Percentiles rank a stretch among this genome's conserved stretches.
These are phyloP conservation scores for Aspidiotus destructor DNA, from an alignment of 2,888 invertebrate genomes.

Conservation along the genomic window DNA sequence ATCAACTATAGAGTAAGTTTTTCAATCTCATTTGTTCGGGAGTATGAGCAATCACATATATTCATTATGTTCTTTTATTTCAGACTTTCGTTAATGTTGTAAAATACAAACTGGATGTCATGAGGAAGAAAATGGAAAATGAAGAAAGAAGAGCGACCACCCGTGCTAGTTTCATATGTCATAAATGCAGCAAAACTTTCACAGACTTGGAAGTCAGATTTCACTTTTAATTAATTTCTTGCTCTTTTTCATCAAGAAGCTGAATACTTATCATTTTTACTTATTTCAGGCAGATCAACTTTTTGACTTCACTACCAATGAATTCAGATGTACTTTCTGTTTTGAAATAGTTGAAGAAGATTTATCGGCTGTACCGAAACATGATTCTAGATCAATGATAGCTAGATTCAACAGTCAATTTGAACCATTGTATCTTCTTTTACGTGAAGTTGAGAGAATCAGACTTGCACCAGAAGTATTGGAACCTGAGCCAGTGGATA, in stretches of 20 bases:
- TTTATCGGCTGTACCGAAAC: conserved; percentile 82
- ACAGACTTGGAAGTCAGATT: conserved; percentile 75
- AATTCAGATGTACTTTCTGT: conserved; percentile 85
- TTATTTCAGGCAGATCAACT: conserved; percentile 66
- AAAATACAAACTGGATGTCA: conserved; percentile 92
- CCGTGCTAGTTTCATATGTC: conserved; percentile 86
- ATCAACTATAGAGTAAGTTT: conserved; percentile 78
- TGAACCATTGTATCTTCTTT: conserved; percentile 78
- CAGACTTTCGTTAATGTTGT: conserved; percentile 90
- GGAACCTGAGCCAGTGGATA: conserved; percentile 88
- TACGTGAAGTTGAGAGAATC: conserved; percentile 86
- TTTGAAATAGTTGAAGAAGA: conserved; percentile 86
- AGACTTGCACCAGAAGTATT: conserved; percentile 84
- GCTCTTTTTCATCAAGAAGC: not conserved
- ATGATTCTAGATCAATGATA: conserved; percentile 79
- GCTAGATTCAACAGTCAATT: conserved; percentile 92
- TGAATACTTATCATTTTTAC: not conserved
- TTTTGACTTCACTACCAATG: conserved; percentile 71
- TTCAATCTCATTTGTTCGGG: not conserved
- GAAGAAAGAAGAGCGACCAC: conserved; percentile 91
- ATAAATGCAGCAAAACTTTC: conserved; percentile 81
- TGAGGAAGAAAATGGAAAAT: conserved; percentile 90
- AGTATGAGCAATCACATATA: not conserved
- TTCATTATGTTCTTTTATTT: conserved; percentile 34
- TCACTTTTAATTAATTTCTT: not conserved